Base-by-base conservation (phyloP, 2,797 vertebrate genomes). In the Leptatherina wallacei region DNA sequence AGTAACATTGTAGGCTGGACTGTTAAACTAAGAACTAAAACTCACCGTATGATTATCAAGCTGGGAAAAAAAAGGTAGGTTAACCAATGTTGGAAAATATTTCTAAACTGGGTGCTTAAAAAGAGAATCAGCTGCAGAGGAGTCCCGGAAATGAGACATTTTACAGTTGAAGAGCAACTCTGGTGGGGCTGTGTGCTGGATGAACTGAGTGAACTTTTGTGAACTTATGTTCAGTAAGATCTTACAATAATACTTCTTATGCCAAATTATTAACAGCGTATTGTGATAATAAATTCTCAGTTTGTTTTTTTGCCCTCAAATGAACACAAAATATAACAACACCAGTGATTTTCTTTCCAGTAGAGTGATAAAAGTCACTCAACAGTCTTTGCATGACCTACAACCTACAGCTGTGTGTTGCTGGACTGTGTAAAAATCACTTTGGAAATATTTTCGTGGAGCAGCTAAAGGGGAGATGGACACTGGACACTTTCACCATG, bases 401-500 rank as follows among this genome's bases (percentile, higher is more conserved):
- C 27, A 18, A 42, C 33, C 60, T 30, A n/a, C 62, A 49, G 24
- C 52, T 62, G 58, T 69, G 69, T 54, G 14, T 14, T 47, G 35
- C 36, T 55, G 61, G 64, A 33, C 65, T 22, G 27, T 18, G 20
- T 57, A 69, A 61, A 49, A 65, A 47, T 65, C 47, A 61, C 38
- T 75, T 76, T 70, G 66, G 79, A 60, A 69, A 73, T 5, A 35
- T 69, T 67, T 77, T 47, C 47, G 66, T 62, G 3, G 49, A 27
- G 49, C 22, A 61, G 75, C 56, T 61, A 27, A 67, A 64, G 56
- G 74, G 61, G 29, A 61, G 30, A 51, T 56, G 59, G 81, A 83
- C 72, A 70, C 36, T 51, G 57, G 61, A 69, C 38, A 82, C 73
- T 22, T 24, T 52, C 20, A 22, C n/a, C 49, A 52, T 52, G 49